Conservation (phyloP, 2,797 vertebrate genomes). For the Bucorvus abyssinicus region DNA sequence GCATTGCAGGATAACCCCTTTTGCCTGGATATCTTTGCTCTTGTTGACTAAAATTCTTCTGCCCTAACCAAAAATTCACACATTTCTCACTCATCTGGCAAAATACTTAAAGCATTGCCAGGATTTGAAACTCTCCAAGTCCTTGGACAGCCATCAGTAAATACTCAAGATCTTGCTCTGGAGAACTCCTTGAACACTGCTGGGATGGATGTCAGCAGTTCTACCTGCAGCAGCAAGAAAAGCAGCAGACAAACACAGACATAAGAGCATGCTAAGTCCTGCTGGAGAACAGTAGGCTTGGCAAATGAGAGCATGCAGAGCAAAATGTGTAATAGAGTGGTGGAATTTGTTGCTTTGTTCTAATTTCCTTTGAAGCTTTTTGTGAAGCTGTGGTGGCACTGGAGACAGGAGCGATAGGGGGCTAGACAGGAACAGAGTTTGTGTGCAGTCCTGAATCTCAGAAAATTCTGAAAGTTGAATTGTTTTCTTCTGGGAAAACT, state of each 20-base stretch:
- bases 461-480: background rate
- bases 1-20: background rate
- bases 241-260: background rate
- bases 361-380: background rate
- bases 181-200: background rate
- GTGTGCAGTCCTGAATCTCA: rapidly evolving
- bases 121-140: background rate
- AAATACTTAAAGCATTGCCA: background rate
- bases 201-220: background rate
- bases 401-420: background rate
- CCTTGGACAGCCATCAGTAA: background rate
- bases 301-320: background rate
- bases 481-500: background rate
- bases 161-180: background rate
- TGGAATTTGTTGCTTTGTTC: background rate
- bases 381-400: background rate
- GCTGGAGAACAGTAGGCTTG: background rate
- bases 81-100: background rate
- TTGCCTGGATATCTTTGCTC: background rate
- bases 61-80: background rate
- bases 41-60: background rate
- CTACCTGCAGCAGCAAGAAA: background rate
- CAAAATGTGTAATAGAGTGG: background rate
- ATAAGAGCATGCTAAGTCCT: background rate
- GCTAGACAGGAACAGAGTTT: background rate